Evolutionary conservation across 2,888 invertebrate genomes (phyloP).

Genomic region (Barypeithes pellucidus): DNA sequence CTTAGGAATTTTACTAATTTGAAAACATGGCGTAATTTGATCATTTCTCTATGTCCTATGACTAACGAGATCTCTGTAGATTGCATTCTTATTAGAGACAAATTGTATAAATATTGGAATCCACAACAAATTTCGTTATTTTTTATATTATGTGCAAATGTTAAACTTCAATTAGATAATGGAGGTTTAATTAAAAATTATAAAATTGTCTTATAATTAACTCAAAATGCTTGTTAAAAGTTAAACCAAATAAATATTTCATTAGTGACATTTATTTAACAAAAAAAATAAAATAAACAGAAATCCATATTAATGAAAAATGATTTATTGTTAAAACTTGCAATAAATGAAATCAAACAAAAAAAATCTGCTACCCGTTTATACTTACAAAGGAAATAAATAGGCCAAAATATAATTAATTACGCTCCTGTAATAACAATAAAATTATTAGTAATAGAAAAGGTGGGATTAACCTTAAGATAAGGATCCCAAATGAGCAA

Average conservation of each 20-base stretch:
- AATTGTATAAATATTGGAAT: not conserved
- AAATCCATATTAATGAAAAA: not conserved
- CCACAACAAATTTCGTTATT: too few relatives aligned
- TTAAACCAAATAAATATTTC: not conserved
- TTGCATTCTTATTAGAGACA: too few relatives aligned
- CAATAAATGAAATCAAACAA: slow-evolving; percentile 30
- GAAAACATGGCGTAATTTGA: too few relatives aligned
- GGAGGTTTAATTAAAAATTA: not conserved
- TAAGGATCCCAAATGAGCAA: too few relatives aligned
- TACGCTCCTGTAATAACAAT: slow-evolving; percentile 53
- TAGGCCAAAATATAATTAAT: slow-evolving; percentile 56
- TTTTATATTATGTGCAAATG: not conserved
- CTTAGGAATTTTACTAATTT: too few relatives aligned
- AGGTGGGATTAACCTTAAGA: not conserved
- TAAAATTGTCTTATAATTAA: not conserved
- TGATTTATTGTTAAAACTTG: slow-evolving; percentile 20
- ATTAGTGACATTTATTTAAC: not conserved
- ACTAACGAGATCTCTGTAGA: too few relatives aligned
- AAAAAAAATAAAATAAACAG: slow-evolving; percentile 15
- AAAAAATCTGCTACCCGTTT: slow-evolving; percentile 6
- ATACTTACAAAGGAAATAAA: slow-evolving; percentile 54
- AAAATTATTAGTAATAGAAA: slow-evolving; percentile 4
- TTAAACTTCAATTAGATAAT: not conserved
- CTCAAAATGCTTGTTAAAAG: slow-evolving; percentile 16
- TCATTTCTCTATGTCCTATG: too few relatives aligned